Percentiles rank a stretch among this genome's conserved stretches.
phyloP scores from a whole-genome alignment of 2,888 invertebrate species.

The Marasmarcha lunaedactyla region DNA sequence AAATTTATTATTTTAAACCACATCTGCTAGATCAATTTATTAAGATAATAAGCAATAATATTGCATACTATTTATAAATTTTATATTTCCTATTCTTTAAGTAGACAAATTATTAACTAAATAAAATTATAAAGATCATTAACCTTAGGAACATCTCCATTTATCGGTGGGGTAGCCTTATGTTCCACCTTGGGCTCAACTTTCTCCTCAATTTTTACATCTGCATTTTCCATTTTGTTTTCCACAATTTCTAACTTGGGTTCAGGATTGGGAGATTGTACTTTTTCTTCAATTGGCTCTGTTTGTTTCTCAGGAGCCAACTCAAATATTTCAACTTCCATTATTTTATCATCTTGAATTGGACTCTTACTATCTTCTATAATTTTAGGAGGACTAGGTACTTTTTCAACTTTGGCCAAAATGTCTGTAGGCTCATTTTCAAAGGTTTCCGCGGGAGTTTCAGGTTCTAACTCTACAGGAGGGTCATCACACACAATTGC shows the following conservation, averaged over 20 bases:
- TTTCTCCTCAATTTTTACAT: slow-evolving; percentile 23
- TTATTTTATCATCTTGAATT: slow-evolving; percentile 23
- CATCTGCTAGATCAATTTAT: too few species aligned
- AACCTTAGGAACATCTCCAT: slow-evolving; percentile 54
- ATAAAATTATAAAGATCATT: too few species aligned
- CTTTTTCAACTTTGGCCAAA: too few species aligned
- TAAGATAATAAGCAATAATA: too few species aligned
- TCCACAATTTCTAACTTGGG: slow-evolving; percentile 17
- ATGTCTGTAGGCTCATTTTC: too few species aligned
- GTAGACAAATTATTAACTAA: too few species aligned
- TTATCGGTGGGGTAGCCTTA: slow-evolving; percentile 27
- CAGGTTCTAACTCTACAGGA: too few species aligned
- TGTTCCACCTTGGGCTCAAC: slow-evolving; percentile 26
- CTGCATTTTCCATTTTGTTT: slow-evolving; percentile 13
- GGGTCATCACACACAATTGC: too few species aligned
- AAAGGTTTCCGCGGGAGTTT: too few species aligned
- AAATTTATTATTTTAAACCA: too few species aligned
- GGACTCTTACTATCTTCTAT: slow-evolving; percentile 20
- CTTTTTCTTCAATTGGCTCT: slow-evolving; percentile 18
- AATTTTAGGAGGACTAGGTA: slow-evolving; percentile 9
- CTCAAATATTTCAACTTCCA: not conserved
- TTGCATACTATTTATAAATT: too few species aligned
- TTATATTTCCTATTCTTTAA: too few species aligned
- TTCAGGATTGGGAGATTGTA: slow-evolving; percentile 13
- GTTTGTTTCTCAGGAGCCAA: slow-evolving; percentile 24